Base-by-base conservation (phyloP, 2,797 vertebrate genomes). In the Acipenser ruthenus region DNA sequence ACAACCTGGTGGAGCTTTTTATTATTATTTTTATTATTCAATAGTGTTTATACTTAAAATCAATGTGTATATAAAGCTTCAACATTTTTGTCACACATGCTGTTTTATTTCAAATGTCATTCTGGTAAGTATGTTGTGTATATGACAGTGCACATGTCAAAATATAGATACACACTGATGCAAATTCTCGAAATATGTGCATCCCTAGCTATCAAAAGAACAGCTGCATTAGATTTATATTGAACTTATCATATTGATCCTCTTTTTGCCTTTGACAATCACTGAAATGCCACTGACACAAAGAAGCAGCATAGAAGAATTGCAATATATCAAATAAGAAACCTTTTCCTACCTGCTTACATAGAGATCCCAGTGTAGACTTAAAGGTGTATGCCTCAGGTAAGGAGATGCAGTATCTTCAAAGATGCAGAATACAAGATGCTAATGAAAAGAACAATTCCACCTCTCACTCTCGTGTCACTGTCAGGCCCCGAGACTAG, bases 401-500 rank as follows among this genome's bases (percentile, higher is more conserved):
- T 72, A 55, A 15, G 66, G 66, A 69, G 71, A 69, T 15, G 49
- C 63, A 13, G 72, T 62, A 62, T 77, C 70, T 76, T 73, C 77
- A 71, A 73, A 66, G 72, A 81, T 66, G 71, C 69, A 71, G 73
- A 71, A 49, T 0, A 12, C 50, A 3, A 23, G 60, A 56, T 67
- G 64, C 71, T 77, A 70, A 70, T 62, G 66, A 78, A 72, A 79
- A 0, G 53, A 82, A 85, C 80, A 85, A 83, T 84, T 87, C 87
- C 90, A 87, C 77, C 48, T 75, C 84, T 69, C 37, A 37, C 37
- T 4, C 37, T 37, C 71, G 78, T 74, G 71, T 83, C 74, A 81
- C 83, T 86, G 82, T 75, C 80, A 70, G 72, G 77, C 79, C 66
- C 84, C 68, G 67, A 62, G 78, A 83, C 78, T 83, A 79, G 77